Base-by-base conservation (phyloP, 2,888 invertebrate genomes). In the Metallyticus violacea region DNA sequence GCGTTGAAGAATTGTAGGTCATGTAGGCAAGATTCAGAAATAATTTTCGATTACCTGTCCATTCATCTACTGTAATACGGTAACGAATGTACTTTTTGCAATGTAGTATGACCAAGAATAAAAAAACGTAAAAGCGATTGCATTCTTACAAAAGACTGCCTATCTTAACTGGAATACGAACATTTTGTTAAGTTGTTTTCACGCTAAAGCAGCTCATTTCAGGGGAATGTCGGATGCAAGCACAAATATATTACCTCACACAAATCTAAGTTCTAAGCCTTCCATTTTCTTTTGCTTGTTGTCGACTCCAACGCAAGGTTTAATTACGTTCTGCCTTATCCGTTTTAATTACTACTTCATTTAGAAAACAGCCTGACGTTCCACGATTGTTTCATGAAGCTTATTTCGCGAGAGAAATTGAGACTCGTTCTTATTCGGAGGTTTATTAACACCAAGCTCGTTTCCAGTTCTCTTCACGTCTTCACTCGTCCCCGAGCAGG, bases 271-370 rank as follows among this genome's bases (percentile, higher is more conserved):
- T 22, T 62, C 40, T 62, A 62, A 62, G 40, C 40, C 40, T 62
- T 83, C 83, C 28, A 83, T 83, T 77, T 83, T 83, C 83, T 83
- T 83, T 83, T 15, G 77, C 83, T 22, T 83, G 27, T 83, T 83
- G 77, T 77, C 77, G 77, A 28, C 22, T 77, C 77, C 77, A 62
- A 22, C 40, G 9, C 77, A 28, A 25, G 77, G 77, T 83, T 83
- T 83, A 83, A 83, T 83, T 83, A 83, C 40, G 7, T 28, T n/a
- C 83, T 83, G 77, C 83, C 77, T 83, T 83, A 83, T 83, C 83
- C 83, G 83, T 83, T 83, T 83, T 83, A 83, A 83, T 83, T 83
- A 83, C 40, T 62, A 62, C 83, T 77, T 77, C 40, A 77, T 28
- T 83, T 77, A 77, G 76, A 77, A 83, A 77, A 62, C 77, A 77